Evolutionary conservation across 2,797 vertebrate species (phyloP).

Genomic region (Vipera latastei): DNA sequence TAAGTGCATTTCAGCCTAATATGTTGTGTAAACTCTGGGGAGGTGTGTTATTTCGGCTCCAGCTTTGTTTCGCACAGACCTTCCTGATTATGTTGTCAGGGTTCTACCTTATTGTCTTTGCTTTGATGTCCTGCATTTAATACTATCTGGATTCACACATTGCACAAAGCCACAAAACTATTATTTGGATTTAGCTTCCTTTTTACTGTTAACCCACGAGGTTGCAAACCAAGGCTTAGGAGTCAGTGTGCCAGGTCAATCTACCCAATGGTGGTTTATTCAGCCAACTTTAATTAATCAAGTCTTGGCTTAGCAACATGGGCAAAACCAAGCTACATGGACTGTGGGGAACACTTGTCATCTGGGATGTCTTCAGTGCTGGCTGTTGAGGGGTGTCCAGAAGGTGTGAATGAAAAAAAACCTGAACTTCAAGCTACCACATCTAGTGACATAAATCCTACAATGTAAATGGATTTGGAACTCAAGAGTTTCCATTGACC

Average conservation of each 20-base stretch:
- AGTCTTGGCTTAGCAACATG: not conserved
- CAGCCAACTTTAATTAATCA: not conserved
- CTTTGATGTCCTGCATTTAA: not conserved
- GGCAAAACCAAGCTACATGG: not conserved
- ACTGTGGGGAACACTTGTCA: not conserved
- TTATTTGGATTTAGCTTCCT: not conserved
- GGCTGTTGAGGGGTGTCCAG: not conserved
- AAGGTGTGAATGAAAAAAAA: not conserved
- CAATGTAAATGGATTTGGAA: not conserved
- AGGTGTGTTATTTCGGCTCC: not conserved
- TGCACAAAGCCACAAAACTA: not conserved
- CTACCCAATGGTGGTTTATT: not conserved
- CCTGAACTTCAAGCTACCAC: not conserved
- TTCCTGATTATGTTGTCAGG: no score
- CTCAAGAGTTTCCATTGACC: not conserved
- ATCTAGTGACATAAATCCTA: not conserved
- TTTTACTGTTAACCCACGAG: not conserved
- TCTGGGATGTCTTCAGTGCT: not conserved
- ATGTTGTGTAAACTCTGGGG: not conserved
- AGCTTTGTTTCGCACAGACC: no score
- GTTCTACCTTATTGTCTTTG: no score
- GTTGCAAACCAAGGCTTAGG: not conserved
- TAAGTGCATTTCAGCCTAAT: not conserved
- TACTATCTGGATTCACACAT: not conserved
- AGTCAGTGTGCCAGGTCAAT: not conserved